A percentile compares a stretch with the other conserved stretches of the same genome.
Conservation (phyloP, 2,113 vertebrate genomes). For the Diphyllodes magnificus region DNA sequence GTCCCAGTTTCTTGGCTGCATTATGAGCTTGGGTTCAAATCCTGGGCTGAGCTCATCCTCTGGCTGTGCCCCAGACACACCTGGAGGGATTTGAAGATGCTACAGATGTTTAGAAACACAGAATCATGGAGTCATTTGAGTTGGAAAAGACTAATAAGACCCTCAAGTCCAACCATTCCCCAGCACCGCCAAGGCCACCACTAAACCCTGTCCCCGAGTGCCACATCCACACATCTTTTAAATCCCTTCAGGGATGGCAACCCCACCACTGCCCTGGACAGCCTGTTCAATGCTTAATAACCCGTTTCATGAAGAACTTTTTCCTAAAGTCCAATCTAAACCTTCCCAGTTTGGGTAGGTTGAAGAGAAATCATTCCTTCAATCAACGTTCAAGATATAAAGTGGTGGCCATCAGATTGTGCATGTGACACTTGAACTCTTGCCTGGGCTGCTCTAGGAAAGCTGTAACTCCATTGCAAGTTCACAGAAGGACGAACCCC, state of each 20-base stretch:
- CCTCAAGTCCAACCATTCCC: background rate
- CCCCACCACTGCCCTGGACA: background rate
- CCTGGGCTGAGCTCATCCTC: background rate
- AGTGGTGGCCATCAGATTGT: background rate
- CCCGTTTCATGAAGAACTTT: background rate
- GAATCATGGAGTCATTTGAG: background rate
- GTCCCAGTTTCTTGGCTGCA: background rate
- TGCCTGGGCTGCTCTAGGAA: background rate
- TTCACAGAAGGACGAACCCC: background rate
- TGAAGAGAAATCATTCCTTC: background rate
- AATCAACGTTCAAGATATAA: rapidly evolving
- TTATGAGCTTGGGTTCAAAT: background rate
- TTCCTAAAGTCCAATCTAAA: background rate
- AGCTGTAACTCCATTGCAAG: background rate
- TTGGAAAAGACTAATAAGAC: background rate
- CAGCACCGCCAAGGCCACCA: background rate
- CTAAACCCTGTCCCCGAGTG: background rate
- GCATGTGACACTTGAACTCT: background rate
- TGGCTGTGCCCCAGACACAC: background rate
- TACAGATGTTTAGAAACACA: background rate
- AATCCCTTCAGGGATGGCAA: background rate
- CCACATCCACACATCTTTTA: background rate
- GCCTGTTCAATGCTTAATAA: background rate
- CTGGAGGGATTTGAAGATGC: background rate
- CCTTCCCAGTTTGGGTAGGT: background rate